Conservation (phyloP, 2,113 vertebrate species). For the Colaptes auratus region DNA sequence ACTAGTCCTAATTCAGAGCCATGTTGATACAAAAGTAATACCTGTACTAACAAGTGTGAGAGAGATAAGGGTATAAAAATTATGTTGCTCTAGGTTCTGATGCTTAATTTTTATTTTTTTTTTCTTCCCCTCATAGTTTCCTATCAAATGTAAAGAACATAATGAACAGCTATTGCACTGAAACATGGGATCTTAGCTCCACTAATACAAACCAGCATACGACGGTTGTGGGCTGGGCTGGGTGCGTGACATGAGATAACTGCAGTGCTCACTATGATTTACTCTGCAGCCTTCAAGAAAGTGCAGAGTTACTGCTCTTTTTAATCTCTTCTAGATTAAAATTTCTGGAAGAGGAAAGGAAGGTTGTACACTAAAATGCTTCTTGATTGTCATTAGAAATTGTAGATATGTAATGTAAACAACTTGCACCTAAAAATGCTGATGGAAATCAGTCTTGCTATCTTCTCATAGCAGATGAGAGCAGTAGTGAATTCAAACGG, state of each 20-base stretch:
- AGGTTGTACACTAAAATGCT: neutral
- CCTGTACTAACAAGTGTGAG: neutral
- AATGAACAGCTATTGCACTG: rapidly evolving
- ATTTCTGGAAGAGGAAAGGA: neutral
- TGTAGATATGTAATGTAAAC: neutral
- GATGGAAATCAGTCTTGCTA: neutral
- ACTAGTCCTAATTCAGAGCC: neutral
- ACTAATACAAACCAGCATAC: neutral
- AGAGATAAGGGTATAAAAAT: neutral
- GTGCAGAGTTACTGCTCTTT: neutral
- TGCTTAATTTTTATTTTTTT: neutral
- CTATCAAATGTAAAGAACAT: neutral
- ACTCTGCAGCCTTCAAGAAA: neutral
- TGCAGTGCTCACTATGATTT: neutral
- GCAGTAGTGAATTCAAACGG: neutral
- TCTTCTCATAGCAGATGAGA: neutral
- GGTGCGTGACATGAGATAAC: neutral
- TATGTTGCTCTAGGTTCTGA: neutral
- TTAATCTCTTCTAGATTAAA: neutral
- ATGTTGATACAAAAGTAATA: neutral
- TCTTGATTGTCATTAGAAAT: neutral
- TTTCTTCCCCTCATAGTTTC: neutral
- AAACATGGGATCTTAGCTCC: neutral
- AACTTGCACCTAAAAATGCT: neutral
- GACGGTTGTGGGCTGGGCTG: neutral